Evolutionary conservation across 2,113 vertebrate genomes (phyloP), one percentile per base, ranked within the genome.

Genomic region (Paedocypris sp.): DNA sequence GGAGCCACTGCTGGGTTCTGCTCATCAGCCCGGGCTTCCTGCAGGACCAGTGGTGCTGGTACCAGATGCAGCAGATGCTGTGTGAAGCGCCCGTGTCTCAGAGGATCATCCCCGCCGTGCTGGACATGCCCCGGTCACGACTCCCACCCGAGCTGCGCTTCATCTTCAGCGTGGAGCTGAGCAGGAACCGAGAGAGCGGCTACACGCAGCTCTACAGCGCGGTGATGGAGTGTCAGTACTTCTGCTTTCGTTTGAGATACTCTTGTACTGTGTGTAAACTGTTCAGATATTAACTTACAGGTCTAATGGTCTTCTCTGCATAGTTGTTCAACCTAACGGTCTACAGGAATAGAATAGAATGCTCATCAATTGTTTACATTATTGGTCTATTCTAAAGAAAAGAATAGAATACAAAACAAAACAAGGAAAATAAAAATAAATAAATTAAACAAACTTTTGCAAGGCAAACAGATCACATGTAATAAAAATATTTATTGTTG

Each of bases 51-150:
- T 94, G 89, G 90, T 94, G 91, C 79, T 77, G 42, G 33, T 94
- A 90, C 68, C 86, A 92, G 75, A 91, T 94, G 91, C 86, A 93
- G 49, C 91, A 93, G 64, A 85, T 81, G 0, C 42, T 97, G 67
- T 79, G 77, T 0, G 85, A 91, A 54, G 87, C 83, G 0, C 88
- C 89, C 0, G 73, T 82, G 63, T 77, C 88, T 0, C 80, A 86
- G 0, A 76, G 89, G 31, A 82, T 87, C 64, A 92, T 97, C 62
- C 93, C 93, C 0, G 64, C 91, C 56, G 6, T 91, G 50, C 74
- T 78, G 1, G 83, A 83, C 0, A 61, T 93, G 66, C 41, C 79
- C 3, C 74, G 72, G 31, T 75, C 74, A 2, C 73, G 89, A 35
- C 91, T 87, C 32, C 93, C 93, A 0, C 32, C 31, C 3, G 92